Conservation (phyloP, 2,888 invertebrate species). For the Eilema depressum region DNA sequence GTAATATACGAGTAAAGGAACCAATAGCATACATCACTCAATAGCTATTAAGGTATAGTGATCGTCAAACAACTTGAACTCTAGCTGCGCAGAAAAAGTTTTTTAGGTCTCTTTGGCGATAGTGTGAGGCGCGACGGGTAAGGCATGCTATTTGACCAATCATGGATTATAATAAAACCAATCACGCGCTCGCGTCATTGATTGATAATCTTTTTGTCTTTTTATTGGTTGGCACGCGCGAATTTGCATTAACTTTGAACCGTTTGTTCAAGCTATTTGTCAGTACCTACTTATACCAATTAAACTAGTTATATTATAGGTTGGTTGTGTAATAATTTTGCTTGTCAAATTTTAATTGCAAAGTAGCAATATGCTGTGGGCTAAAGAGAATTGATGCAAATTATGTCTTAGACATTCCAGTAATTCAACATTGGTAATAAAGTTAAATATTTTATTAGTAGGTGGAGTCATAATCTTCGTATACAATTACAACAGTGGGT, state of each 20-base stretch:
- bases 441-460: conserved; percentile 39
- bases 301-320: background rate
- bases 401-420: background rate
- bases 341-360: background rate
- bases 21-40: too few relatives aligned
- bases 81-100: too few relatives aligned
- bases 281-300: background rate
- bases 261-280: background rate
- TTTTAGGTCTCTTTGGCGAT: too few relatives aligned
- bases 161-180: too few relatives aligned
- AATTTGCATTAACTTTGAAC: too few relatives aligned
- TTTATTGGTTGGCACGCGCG: too few relatives aligned
- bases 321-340: background rate
- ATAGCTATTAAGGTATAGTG: background rate
- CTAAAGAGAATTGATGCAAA: background rate
- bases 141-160: too few relatives aligned
- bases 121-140: too few relatives aligned
- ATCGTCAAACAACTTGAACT: too few relatives aligned
- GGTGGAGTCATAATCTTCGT: conserved; percentile 30
- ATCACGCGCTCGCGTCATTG: too few relatives aligned
- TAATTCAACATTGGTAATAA: conserved; percentile 21
- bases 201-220: too few relatives aligned
- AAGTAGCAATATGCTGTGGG: background rate
- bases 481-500: conserved; percentile 37
- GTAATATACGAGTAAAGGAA: background rate